Evolutionary conservation across 2,797 vertebrate genomes (phyloP).

Genomic region (Rhynchonycteris naso): DNA sequence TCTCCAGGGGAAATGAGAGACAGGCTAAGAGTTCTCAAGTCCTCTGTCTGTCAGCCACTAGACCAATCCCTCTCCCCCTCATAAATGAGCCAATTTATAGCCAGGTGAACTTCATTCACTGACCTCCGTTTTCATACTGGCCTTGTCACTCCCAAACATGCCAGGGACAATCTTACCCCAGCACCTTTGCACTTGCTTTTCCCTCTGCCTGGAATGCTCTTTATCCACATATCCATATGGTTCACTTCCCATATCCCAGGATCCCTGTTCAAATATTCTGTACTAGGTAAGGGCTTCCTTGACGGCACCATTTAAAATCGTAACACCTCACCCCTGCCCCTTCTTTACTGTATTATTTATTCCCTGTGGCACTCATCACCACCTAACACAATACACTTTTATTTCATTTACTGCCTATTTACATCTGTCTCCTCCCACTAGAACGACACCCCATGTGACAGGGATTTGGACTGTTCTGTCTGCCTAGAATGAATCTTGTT

Average conservation of each 20-base stretch:
- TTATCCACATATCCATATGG: too few relatives aligned
- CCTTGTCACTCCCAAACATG: neutral
- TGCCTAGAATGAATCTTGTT: neutral
- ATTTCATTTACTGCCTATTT: neutral
- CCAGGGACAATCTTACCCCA: neutral
- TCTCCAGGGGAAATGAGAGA: neutral
- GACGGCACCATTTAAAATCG: neutral
- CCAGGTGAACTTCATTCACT: neutral
- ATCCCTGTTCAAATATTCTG: neutral
- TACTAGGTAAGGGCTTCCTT: neutral
- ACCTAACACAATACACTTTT: neutral
- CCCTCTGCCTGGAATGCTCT: neutral
- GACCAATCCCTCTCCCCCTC: neutral
- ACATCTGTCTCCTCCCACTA: too few relatives aligned
- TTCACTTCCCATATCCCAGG: neutral
- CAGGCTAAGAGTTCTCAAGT: neutral
- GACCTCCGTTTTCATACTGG: neutral
- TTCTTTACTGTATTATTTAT: neutral
- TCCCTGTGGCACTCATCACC: neutral
- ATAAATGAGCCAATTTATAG: neutral
- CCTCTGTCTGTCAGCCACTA: neutral
- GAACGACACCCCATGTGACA: neutral
- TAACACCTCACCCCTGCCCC: fast-evolving
- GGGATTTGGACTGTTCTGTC: neutral
- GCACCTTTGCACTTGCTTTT: neutral